A percentile compares a stretch with the other conserved stretches of the same genome.
Conservation (phyloP, 2,888 invertebrate genomes). For the Pristionchus exspectatus region DNA sequence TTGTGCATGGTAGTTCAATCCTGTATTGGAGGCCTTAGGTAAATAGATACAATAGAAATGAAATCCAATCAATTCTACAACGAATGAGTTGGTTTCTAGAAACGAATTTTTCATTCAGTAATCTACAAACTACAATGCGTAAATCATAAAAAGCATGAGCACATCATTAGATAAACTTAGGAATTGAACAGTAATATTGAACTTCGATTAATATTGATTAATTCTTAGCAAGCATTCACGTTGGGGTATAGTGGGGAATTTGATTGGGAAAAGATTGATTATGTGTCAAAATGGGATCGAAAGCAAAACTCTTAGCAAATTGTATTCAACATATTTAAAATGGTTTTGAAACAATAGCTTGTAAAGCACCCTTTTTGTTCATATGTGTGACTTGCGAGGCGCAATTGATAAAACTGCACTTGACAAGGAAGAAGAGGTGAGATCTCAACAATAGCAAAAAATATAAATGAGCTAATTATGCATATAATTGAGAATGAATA, state of each 20-base stretch:
- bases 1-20: neutral
- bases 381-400: neutral
- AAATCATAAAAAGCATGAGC: slow-evolving; percentile 16
- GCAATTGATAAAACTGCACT: neutral
- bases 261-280: neutral
- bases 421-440: neutral
- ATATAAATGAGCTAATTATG: neutral
- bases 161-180: slow-evolving; percentile 19
- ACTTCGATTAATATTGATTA: slow-evolving; percentile 6
- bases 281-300: neutral
- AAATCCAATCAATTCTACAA: neutral
- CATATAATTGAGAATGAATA: neutral
- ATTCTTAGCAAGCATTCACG: neutral
- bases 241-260: neutral
- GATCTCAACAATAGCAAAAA: neutral
- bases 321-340: neutral
- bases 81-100: neutral
- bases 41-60: neutral
- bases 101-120: neutral
- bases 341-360: neutral
- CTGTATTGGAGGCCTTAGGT: neutral
- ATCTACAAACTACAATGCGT: slow-evolving; percentile 18
- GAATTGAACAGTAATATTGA: neutral
- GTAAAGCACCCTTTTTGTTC: slow-evolving; percentile 1
- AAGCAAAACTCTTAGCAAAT: neutral